phyloP scores from a whole-genome alignment of 2,797 vertebrate genomes.

The Phrynocephalus vlangalii region DNA sequence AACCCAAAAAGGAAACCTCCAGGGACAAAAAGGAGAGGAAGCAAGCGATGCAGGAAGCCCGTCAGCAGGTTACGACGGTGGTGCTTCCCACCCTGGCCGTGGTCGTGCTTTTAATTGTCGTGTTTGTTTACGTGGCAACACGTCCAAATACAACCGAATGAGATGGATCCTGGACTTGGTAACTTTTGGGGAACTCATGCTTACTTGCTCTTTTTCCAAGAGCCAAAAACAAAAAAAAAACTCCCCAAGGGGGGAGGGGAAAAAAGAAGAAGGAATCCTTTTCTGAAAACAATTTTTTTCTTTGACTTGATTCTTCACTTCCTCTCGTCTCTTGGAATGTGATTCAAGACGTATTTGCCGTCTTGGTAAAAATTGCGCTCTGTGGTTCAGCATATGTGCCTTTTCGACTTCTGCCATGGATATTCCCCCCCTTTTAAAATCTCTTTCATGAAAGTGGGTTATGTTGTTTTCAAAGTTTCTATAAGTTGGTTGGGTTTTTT shows the following conservation, averaged over 20 bases:
- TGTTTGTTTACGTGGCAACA: conserved; percentile 95
- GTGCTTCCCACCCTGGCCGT: conserved; percentile 92
- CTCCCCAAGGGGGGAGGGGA: background rate
- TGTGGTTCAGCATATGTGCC: conserved; percentile 81
- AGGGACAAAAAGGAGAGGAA: conserved; percentile 97
- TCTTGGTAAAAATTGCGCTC: conserved; percentile 69
- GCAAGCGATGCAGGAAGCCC: conserved; percentile 96
- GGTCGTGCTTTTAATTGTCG: conserved; percentile 90
- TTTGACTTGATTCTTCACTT: conserved; percentile 68
- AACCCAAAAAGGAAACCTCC: conserved; percentile 95
- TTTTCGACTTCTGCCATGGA: conserved; percentile 78
- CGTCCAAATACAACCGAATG: conserved; percentile 88
- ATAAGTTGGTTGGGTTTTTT: conserved; percentile 57
- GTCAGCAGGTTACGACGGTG: conserved; percentile 92
- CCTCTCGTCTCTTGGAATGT: conserved; percentile 73
- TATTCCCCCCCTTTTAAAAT: conserved; percentile 55
- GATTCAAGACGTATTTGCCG: conserved; percentile 72
- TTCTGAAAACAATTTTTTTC: conserved; percentile 53
- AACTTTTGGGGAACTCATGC: conserved; percentile 48
- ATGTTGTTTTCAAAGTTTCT: conserved; percentile 65
- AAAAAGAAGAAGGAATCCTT: conserved; percentile 46
- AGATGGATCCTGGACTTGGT: conserved; percentile 53
- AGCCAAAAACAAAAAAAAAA: background rate
- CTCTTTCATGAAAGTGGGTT: conserved; percentile 54
- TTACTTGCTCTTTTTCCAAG: background rate